Conservation (phyloP, 1,140 invertebrate species). For the Drosophila carrolli region DNA sequence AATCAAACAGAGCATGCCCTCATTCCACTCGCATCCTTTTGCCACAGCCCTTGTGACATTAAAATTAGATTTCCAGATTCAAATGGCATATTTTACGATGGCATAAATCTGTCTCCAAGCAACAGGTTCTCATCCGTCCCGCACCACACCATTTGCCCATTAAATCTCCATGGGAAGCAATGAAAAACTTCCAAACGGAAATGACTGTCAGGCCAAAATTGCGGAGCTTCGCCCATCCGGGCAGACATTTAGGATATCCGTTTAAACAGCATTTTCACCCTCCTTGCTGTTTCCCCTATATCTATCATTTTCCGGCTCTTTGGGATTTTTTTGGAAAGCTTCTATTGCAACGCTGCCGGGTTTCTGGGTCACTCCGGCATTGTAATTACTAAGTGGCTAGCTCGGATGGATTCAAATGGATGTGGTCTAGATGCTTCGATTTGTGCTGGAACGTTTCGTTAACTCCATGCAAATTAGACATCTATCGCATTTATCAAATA, state of each 20-base stretch:
- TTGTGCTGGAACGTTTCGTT: constrained; percentile 7
- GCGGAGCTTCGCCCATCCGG: constrained; percentile 36
- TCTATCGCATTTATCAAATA: constrained; percentile 36
- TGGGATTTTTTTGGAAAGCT: constrained; percentile 9
- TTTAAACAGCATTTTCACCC: constrained; percentile 47
- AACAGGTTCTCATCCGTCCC: constrained; percentile 53
- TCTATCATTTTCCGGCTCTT: constrained; percentile 27
- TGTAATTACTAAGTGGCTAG: constrained; percentile 51
- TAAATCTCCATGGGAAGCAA: constrained; percentile 40
- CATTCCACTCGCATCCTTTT: constrained; percentile 16
- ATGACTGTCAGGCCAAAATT: constrained; percentile 66
- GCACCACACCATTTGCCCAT: background rate
- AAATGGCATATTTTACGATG: constrained; percentile 66
- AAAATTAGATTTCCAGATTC: constrained; percentile 67
- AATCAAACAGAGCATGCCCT: constrained; percentile 7
- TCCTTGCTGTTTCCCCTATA: constrained; percentile 7
- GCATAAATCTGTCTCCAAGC: constrained; percentile 57
- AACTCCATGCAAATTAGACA: constrained; percentile 40
- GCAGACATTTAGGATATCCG: constrained; percentile 70
- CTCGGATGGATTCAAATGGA: constrained; percentile 20
- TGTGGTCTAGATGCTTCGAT: constrained; percentile 7
- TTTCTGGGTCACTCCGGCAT: constrained; percentile 17
- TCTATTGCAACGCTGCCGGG: constrained; percentile 17
- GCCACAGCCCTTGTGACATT: constrained; percentile 25
- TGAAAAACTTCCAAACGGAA: constrained; percentile 67